A percentile compares a stretch with the other conserved stretches of the same genome.
These are phyloP conservation scores for Eumeta japonica DNA, from an alignment of 1,140 invertebrate species.

Conservation along the genomic window DNA sequence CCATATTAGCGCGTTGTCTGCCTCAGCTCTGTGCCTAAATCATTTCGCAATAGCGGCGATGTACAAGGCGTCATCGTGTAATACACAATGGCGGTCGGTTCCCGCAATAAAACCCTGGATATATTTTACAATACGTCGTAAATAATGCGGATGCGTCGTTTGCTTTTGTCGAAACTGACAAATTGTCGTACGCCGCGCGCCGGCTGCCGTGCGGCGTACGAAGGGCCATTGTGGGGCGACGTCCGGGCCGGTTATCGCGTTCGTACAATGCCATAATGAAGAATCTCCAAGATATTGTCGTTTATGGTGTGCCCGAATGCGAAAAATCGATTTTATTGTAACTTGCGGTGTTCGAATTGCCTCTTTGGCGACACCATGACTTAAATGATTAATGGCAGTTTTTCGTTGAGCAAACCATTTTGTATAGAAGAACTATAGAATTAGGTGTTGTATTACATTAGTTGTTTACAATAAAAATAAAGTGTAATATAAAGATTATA, in stretches of 20 bases:
- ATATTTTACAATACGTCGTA: conserved; percentile 46
- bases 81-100: conserved; percentile 42
- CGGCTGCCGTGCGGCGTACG: too few relatives aligned
- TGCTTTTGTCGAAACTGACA: conserved; percentile 52
- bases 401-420: too few relatives aligned
- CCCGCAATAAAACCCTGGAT: conserved; percentile 45
- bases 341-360: conserved; percentile 27
- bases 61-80: too few relatives aligned
- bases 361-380: too few relatives aligned
- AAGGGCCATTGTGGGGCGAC: neutral
- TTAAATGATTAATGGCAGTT: too few relatives aligned
- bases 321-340: conserved; percentile 25
- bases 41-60: too few relatives aligned
- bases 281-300: conserved; percentile 35
- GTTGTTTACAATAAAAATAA: too few relatives aligned
- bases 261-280: conserved; percentile 28
- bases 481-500: too few relatives aligned
- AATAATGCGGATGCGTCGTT: conserved; percentile 54
- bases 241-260: neutral
- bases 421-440: too few relatives aligned
- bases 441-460: too few relatives aligned
- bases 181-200: conserved; percentile 47
- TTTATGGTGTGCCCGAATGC: conserved; percentile 40
- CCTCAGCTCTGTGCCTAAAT: too few relatives aligned
- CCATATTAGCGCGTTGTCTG: too few relatives aligned